Conservation (phyloP, 2,888 invertebrate genomes). For the Pachycephus smyrnensis region DNA sequence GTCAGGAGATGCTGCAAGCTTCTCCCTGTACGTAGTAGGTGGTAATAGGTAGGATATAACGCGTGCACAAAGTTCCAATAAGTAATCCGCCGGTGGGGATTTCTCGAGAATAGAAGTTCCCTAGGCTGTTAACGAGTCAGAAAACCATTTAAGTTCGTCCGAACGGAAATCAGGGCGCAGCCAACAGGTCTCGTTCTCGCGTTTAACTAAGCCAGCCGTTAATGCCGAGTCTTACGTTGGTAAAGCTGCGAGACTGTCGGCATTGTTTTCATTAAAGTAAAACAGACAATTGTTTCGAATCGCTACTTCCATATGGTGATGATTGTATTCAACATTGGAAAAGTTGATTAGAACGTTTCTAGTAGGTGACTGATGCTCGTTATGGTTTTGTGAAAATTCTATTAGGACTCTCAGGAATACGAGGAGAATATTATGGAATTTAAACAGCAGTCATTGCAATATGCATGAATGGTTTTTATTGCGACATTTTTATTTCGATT, state of each 20-base stretch:
- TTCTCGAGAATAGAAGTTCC: neutral
- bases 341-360: neutral
- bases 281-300: neutral
- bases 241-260: neutral
- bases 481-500: neutral
- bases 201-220: neutral
- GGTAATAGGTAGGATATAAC: neutral
- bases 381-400: neutral
- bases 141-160: constrained; percentile 50
- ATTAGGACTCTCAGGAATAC: neutral
- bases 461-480: neutral
- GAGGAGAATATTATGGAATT: neutral
- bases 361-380: neutral
- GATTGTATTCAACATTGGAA: neutral
- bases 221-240: neutral
- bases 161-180: constrained; percentile 28
- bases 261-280: neutral
- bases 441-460: neutral
- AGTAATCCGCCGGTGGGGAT: constrained; percentile 15
- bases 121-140: constrained; percentile 35
- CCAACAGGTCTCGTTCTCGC: neutral
- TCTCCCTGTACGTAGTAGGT: neutral
- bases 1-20: neutral
- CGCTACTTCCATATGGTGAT: neutral
- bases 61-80: constrained; percentile 18